Conservation (phyloP, 2,113 vertebrate species). For the Accipiter cooperii region DNA sequence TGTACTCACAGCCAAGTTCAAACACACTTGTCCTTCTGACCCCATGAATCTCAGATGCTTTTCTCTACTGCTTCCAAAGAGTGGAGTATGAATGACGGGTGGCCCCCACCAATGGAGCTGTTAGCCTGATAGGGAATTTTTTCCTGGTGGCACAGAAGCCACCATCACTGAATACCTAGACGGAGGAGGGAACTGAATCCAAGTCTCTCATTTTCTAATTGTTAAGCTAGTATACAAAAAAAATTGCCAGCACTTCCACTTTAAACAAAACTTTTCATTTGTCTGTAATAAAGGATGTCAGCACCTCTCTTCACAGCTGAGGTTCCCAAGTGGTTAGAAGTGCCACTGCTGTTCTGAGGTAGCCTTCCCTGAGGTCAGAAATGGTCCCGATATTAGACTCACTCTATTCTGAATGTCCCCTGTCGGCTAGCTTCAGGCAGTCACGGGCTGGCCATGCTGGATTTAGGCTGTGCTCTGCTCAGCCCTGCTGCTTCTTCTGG, state of each 20-base stretch:
- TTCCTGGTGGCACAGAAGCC: background rate
- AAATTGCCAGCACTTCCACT: background rate
- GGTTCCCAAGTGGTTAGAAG: background rate
- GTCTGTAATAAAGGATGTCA: background rate
- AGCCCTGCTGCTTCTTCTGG: constrained; percentile 13
- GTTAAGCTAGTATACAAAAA: background rate
- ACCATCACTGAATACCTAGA: background rate
- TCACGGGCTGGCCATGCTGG: background rate
- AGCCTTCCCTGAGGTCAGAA: background rate
- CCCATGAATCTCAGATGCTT: background rate
- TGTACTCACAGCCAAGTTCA: background rate
- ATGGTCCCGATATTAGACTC: background rate
- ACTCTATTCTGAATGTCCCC: background rate
- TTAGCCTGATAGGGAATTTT: background rate
- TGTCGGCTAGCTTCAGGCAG: background rate
- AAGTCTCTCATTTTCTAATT: background rate
- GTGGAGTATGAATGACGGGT: background rate
- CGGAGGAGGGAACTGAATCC: background rate
- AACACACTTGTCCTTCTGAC: background rate
- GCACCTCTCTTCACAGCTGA: background rate
- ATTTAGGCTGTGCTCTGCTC: background rate
- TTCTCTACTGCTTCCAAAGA: background rate
- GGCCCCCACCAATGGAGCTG: background rate
- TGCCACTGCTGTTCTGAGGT: background rate
- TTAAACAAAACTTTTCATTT: background rate